Percentiles rank a stretch among this genome's conserved stretches.
These are phyloP conservation scores for Cataglyphis cursor DNA, from an alignment of 2,888 invertebrate species.

Conservation along the genomic window DNA sequence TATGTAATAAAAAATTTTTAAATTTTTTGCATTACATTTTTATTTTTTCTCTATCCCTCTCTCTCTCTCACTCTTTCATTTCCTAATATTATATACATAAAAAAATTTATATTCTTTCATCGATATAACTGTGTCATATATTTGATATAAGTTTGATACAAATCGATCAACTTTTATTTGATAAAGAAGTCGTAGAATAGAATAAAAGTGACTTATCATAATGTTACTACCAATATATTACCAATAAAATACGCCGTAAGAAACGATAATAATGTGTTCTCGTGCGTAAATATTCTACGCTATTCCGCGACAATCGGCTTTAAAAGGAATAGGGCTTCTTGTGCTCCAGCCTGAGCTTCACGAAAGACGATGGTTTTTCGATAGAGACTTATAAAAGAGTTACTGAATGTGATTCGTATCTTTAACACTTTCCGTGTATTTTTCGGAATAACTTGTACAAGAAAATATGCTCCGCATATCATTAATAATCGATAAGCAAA, in stretches of 20 bases:
- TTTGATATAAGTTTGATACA: neutral
- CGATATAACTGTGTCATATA: neutral
- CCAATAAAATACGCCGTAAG: slow-evolving; percentile 11
- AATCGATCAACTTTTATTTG: slow-evolving; percentile 1
- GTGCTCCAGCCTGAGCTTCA: slow-evolving; percentile 11
- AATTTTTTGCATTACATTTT: neutral
- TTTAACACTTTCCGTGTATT: slow-evolving; percentile 13
- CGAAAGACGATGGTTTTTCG: slow-evolving; percentile 33
- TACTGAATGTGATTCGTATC: slow-evolving; percentile 23
- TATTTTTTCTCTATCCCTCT: neutral
- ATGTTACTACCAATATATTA: slow-evolving; percentile 7
- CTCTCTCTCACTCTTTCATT: neutral
- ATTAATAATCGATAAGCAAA: neutral
- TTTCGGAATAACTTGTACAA: slow-evolving; percentile 17
- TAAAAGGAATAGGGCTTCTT: slow-evolving; percentile 25
- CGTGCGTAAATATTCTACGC: slow-evolving; percentile 33
- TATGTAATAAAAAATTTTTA: neutral
- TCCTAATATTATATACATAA: neutral
- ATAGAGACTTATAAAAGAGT: slow-evolving; percentile 38
- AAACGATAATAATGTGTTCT: slow-evolving; percentile 21
- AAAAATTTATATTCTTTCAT: neutral
- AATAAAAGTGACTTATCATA: neutral
- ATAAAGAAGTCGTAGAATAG: neutral
- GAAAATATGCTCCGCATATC: neutral
- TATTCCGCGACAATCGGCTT: slow-evolving; percentile 36